phyloP scores from a whole-genome alignment of 2,797 vertebrate species.

The Lerista edwardsae region DNA sequence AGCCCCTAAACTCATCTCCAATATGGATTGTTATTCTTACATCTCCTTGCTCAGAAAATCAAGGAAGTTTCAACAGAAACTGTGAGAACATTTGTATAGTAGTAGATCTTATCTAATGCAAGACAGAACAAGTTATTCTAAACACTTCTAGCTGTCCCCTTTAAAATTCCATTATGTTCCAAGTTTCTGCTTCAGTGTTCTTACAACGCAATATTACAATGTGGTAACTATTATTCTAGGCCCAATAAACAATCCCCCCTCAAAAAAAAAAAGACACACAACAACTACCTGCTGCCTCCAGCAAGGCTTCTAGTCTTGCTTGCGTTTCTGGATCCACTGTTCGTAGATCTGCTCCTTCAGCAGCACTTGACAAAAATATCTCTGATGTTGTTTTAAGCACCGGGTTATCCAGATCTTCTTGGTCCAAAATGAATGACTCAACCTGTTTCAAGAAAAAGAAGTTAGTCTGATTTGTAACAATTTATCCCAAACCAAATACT shows the following conservation, averaged over 20 bases:
- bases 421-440: slow-evolving; percentile 99
- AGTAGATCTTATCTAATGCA: no score
- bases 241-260: not conserved
- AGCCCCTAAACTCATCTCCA: not conserved
- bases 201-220: not conserved
- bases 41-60: not conserved
- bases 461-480: not conserved
- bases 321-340: slow-evolving; percentile 99
- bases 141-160: not conserved
- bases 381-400: slow-evolving; percentile 99
- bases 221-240: not conserved
- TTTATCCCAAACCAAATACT: no score
- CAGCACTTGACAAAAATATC: slow-evolving; percentile 93
- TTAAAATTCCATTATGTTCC: not conserved
- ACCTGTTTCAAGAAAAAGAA: slow-evolving; percentile 81
- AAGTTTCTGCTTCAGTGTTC: not conserved
- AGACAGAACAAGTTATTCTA: not conserved
- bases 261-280: not conserved
- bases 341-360: slow-evolving; percentile 95
- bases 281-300: slow-evolving; percentile 94
- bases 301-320: slow-evolving; percentile 94
- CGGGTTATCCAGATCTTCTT: slow-evolving; percentile 98
- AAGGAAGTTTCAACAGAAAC: not conserved
- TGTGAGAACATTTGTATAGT: not conserved
- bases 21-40: not conserved